Evolutionary conservation across 2,888 invertebrate species (phyloP), one percentile per base, ranked within the genome.

Genomic region (Erebia epiphron): DNA sequence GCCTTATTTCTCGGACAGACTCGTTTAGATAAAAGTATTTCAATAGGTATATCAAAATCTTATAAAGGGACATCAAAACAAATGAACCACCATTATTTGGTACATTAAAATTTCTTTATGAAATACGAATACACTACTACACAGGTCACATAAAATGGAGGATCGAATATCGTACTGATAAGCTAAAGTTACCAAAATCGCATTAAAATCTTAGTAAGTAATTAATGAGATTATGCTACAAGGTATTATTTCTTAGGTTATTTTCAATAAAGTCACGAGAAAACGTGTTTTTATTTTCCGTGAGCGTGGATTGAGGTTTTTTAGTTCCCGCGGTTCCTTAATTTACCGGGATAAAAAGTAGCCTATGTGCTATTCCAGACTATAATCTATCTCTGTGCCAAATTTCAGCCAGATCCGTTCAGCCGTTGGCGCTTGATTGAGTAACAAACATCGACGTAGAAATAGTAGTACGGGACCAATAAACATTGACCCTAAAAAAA

Each of bases 1-100:
- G 78, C 78, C 80, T 85, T 84, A 88, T 86, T 81, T 84, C 80
- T 83, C 35, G 35, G 35, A 83, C 83, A 84, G 80, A 26, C 1
- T 46, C 79, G 77, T 79, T 82, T 80, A 46, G 16, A 4, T 13
- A 41, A 62, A 62, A 49, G 18, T 18, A 14, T 49, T 5, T 14
- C 14, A 16, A n/a, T 10, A 46, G 2, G 18, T 61, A 16, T 16
- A 16, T 61, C 1, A 62, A 41, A 14, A 49, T 43, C 43, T 43
- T 43, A 49, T 14, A 49, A 14, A 49, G 5, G 46, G 46, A 13
- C 16, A 21, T 63, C 49, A 16, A 63, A 63, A 63, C 11, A 57
- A 7, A 54, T n/a, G 54, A 46, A 11, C 13, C 50, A 35, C 1
- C n/a, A n/a, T n/a, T 50, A n/a, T 50, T 50, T 50, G 5, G 50